A percentile compares a stretch with the other conserved stretches of the same genome.
Conservation (phyloP, 2,888 invertebrate genomes). For the Stictocephala bisonia region DNA sequence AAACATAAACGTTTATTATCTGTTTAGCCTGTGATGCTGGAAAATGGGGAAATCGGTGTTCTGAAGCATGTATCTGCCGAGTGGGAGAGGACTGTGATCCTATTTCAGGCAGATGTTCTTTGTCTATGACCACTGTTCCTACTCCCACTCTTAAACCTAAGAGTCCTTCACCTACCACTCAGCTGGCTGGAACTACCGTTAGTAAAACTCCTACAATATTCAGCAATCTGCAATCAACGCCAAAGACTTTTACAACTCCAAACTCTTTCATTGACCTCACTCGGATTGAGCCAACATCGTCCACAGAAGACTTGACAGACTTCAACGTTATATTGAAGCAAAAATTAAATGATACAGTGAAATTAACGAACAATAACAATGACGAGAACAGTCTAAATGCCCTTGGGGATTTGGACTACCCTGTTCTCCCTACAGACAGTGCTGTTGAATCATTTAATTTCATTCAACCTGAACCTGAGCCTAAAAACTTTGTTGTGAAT, state of each 20-base stretch:
- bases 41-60: slow-evolving; percentile 31
- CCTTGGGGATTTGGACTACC: slow-evolving; percentile 25
- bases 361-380: neutral
- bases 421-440: slow-evolving; percentile 4
- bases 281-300: neutral
- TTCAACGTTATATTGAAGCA: slow-evolving; percentile 11
- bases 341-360: neutral
- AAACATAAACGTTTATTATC: too few relatives aligned
- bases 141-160: slow-evolving; percentile 1
- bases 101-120: slow-evolving; percentile 15
- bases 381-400: neutral
- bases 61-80: slow-evolving; percentile 34
- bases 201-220: slow-evolving; percentile 12
- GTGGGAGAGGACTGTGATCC: slow-evolving; percentile 37
- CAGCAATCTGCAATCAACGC: neutral
- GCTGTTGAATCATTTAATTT: neutral
- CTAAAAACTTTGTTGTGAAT: neutral
- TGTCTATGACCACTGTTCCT: slow-evolving; percentile 4
- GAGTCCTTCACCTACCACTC: slow-evolving; percentile 4
- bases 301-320: slow-evolving; percentile 28
- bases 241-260: slow-evolving; percentile 9
- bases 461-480: neutral
- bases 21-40: slow-evolving; percentile 34
- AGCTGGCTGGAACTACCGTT: neutral
- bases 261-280: slow-evolving; percentile 33